Conservation (phyloP, 2,888 invertebrate genomes). For the Cephus runcator region DNA sequence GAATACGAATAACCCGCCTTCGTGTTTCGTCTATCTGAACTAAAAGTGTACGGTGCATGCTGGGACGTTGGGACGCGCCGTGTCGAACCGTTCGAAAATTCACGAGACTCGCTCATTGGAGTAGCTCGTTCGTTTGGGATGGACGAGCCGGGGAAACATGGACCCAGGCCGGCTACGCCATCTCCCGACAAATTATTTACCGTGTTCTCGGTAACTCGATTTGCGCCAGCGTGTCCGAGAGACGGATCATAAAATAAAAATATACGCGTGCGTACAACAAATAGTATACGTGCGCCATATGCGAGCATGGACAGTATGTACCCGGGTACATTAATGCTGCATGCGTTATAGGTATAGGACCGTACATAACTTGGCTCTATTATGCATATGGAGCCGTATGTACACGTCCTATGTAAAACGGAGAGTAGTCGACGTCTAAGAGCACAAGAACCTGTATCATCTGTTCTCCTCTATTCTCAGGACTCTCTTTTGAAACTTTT, state of each 20-base stretch:
- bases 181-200: conserved; percentile 40
- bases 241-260: conserved; percentile 21
- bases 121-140: not conserved
- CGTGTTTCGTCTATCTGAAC: not conserved
- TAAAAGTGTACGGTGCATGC: not conserved
- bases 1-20: not conserved
- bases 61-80: not conserved
- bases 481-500: conserved; percentile 29
- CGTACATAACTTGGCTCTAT: not conserved
- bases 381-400: conserved; percentile 14
- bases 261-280: not conserved
- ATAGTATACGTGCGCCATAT: not conserved
- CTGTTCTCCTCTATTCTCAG: conserved; percentile 30
- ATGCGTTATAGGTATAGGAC: not conserved
- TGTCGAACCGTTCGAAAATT: not conserved
- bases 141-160: not conserved
- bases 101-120: not conserved
- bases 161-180: conserved; percentile 22
- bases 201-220: conserved; percentile 39
- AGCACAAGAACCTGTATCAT: conserved; percentile 23
- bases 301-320: not conserved
- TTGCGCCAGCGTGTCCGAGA: conserved; percentile 18
- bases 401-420: conserved; percentile 28
- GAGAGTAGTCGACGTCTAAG: conserved; percentile 17
- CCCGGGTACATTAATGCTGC: not conserved